Conservation (phyloP, 2,888 invertebrate genomes). For the Digitonthophagus gazella region DNA sequence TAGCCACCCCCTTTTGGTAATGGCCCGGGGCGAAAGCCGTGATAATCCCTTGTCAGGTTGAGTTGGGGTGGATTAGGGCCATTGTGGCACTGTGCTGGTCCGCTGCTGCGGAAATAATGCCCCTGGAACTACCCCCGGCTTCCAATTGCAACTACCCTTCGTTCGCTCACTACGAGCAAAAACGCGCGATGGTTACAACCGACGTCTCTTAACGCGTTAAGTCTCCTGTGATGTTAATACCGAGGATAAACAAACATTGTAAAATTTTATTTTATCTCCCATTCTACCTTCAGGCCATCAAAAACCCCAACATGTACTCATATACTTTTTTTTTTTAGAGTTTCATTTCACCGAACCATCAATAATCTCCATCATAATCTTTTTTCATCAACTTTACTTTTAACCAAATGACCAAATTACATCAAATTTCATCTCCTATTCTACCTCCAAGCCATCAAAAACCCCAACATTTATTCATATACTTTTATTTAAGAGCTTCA, state of each 20-base stretch:
- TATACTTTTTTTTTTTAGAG: too few species aligned
- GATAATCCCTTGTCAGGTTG: conserved; percentile 41
- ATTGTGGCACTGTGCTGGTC: conserved; percentile 30
- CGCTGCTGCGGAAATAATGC: conserved; percentile 29
- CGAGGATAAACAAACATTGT: conserved; percentile 11
- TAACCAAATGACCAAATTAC: too few species aligned
- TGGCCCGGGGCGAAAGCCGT: conserved; percentile 38
- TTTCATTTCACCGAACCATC: too few species aligned
- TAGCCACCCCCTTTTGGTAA: conserved; percentile 26
- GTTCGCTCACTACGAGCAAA: neutral
- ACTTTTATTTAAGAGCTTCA: too few species aligned
- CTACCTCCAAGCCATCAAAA: neutral
- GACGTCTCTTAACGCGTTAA: conserved; percentile 12
- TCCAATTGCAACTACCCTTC: neutral
- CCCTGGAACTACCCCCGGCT: neutral
- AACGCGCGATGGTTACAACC: neutral
- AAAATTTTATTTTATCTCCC: conserved; percentile 3
- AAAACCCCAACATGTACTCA: too few species aligned
- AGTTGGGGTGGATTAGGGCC: conserved; percentile 36
- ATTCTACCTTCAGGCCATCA: neutral
- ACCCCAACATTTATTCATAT: too few species aligned
- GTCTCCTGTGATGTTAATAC: conserved; percentile 11
- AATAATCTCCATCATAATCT: too few species aligned
- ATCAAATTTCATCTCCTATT: neutral
- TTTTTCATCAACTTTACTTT: too few species aligned